Conservation (phyloP, 2,888 invertebrate species). For the Agonopterix alstromeriana region DNA sequence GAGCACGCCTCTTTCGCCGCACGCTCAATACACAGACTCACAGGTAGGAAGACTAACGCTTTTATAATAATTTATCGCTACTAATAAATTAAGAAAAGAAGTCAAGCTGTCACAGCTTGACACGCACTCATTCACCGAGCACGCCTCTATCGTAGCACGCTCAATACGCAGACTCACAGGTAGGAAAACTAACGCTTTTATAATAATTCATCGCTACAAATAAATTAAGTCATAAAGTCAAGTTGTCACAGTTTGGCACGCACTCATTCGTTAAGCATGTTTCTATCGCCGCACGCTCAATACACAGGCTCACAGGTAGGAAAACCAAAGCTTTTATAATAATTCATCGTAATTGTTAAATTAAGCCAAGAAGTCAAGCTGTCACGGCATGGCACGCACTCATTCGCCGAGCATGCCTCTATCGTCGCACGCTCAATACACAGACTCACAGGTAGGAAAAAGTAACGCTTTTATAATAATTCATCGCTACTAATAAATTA, state of each 20-base stretch:
- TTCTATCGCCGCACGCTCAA: conserved; percentile 44
- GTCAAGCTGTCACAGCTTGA: conserved; percentile 53
- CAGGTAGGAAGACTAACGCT: conserved; percentile 39
- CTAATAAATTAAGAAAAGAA: conserved; percentile 24
- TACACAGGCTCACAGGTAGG: conserved; percentile 59
- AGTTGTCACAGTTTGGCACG: too few relatives aligned
- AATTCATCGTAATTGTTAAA: too few relatives aligned
- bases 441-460: conserved; percentile 53
- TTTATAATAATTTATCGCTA: too few relatives aligned
- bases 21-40: conserved; percentile 50
- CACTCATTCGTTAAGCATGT: too few relatives aligned
- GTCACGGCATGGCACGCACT: conserved; percentile 51
- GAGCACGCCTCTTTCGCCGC: conserved; percentile 45
- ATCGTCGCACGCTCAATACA: conserved; percentile 45
- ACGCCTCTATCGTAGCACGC: conserved; percentile 48
- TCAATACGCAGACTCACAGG: conserved; percentile 56
- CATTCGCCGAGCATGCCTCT: conserved; percentile 52
- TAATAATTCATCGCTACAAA: too few relatives aligned
- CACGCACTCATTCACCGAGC: conserved; percentile 48
- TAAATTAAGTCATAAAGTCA: neutral
- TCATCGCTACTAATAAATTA: too few relatives aligned
- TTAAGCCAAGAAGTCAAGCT: conserved; percentile 39
- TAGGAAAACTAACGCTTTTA: conserved; percentile 21
- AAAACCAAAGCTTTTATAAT: conserved; percentile 1
- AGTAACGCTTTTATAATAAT: too few relatives aligned